Conservation (phyloP, 2,797 vertebrate genomes). For the Falco peregrinus region DNA sequence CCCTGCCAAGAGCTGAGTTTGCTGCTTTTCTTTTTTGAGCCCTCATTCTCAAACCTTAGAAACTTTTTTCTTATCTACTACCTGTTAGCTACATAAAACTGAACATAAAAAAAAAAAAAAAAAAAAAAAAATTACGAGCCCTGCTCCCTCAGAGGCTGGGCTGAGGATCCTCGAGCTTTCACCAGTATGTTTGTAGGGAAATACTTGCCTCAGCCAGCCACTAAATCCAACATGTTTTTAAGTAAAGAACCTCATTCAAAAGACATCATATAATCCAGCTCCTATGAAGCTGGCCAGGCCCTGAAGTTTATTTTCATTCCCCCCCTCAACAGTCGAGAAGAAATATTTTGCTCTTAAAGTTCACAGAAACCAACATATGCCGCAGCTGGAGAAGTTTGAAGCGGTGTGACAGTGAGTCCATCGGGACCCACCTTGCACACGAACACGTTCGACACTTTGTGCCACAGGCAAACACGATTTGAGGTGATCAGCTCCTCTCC, state of each 20-base stretch:
- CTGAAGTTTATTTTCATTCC: background rate
- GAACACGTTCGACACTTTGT: background rate
- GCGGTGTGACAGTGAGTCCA: background rate
- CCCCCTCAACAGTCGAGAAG: background rate
- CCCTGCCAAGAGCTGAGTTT: background rate
- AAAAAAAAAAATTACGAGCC: background rate
- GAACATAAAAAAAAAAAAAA: background rate
- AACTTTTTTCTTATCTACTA: background rate
- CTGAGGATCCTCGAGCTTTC: background rate
- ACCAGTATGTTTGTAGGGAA: background rate
- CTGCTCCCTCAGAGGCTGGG: background rate
- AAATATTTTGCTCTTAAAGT: background rate
- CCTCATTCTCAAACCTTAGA: background rate
- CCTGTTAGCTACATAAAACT: background rate
- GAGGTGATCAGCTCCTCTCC: background rate
- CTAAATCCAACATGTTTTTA: background rate
- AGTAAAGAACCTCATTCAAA: background rate
- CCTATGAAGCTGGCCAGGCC: background rate
- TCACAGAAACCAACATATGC: background rate
- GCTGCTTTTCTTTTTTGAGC: background rate
- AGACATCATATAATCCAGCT: background rate
- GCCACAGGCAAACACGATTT: background rate
- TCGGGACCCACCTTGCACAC: background rate
- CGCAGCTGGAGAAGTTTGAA: background rate
- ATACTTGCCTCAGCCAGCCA: background rate